Conservation (phyloP, 2,797 vertebrate species). For the Enteromius afrohamiltoni region DNA sequence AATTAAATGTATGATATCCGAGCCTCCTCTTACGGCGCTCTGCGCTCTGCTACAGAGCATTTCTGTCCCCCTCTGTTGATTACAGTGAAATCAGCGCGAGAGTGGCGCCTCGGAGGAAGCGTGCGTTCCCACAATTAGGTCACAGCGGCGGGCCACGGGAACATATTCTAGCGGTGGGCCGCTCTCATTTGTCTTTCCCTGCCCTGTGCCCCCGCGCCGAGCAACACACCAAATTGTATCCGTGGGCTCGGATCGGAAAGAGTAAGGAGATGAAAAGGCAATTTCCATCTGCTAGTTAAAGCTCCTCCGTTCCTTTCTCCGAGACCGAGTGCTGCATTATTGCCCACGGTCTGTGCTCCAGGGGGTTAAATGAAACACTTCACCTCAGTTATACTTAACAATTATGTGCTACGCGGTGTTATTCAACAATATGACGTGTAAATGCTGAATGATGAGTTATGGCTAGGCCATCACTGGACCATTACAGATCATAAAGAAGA, state of each 20-base stretch:
- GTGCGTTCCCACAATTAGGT: slow-evolving; percentile 67
- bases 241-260: slow-evolving; percentile 45
- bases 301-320: slow-evolving; percentile 46
- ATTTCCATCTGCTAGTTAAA: slow-evolving; percentile 50
- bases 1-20: slow-evolving; percentile 79
- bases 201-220: slow-evolving; percentile 60
- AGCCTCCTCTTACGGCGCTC: slow-evolving; percentile 65
- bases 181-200: slow-evolving; percentile 66
- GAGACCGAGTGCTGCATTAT: slow-evolving; percentile 42
- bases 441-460: slow-evolving; percentile 35
- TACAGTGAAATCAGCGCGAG: slow-evolving; percentile 69
- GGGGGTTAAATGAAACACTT: slow-evolving; percentile 60
- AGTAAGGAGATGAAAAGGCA: slow-evolving; percentile 59
- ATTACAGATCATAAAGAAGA: background rate
- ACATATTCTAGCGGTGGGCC: slow-evolving; percentile 58
- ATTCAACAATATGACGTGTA: slow-evolving; percentile 40
- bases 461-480: background rate
- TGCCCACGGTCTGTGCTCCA: slow-evolving; percentile 37
- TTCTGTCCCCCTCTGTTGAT: slow-evolving; percentile 68
- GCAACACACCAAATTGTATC: slow-evolving; percentile 57
- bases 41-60: slow-evolving; percentile 69
- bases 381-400: slow-evolving; percentile 53
- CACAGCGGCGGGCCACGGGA: slow-evolving; percentile 58
- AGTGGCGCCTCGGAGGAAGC: slow-evolving; percentile 59
- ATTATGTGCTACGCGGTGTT: slow-evolving; percentile 38